These are phyloP conservation scores for Threskiornis aethiopicus DNA, from an alignment of 2,797 vertebrate genomes.

Conservation along the genomic window DNA sequence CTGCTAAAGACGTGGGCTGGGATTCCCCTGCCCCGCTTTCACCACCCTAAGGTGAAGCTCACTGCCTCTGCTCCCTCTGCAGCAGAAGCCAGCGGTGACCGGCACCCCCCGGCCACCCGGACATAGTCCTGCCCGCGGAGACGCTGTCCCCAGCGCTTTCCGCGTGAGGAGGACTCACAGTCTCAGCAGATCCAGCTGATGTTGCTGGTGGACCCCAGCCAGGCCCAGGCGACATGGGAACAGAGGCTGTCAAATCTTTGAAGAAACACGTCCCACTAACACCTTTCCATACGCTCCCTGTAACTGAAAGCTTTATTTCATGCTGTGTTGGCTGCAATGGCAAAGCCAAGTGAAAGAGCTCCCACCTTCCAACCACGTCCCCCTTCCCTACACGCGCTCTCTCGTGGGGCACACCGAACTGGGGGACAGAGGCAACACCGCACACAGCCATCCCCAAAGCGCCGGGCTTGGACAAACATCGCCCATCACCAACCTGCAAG, in stretches of 20 bases:
- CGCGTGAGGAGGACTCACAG: neutral
- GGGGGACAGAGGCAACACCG: neutral
- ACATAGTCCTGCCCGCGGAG: neutral
- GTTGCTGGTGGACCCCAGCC: neutral
- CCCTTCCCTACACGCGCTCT: neutral
- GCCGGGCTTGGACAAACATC: neutral
- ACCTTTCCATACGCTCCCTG: neutral
- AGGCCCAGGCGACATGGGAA: neutral
- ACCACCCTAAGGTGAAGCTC: neutral
- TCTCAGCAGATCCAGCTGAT: neutral
- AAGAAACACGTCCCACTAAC: neutral
- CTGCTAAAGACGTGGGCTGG: neutral
- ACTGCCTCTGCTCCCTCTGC: neutral
- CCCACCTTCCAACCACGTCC: neutral
- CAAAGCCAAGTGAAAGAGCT: neutral
- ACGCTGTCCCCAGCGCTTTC: neutral
- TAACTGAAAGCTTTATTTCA: neutral
- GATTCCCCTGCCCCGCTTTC: neutral
- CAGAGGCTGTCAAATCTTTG: neutral
- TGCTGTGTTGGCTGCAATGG: neutral
- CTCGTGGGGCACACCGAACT: rapidly evolving
- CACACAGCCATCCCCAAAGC: rapidly evolving
- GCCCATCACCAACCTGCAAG: neutral
- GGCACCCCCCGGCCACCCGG: too few species aligned
- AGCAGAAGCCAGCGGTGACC: neutral